Evolutionary conservation across 2,113 vertebrate species (phyloP).

Genomic region (Eleginops maclovinus): DNA sequence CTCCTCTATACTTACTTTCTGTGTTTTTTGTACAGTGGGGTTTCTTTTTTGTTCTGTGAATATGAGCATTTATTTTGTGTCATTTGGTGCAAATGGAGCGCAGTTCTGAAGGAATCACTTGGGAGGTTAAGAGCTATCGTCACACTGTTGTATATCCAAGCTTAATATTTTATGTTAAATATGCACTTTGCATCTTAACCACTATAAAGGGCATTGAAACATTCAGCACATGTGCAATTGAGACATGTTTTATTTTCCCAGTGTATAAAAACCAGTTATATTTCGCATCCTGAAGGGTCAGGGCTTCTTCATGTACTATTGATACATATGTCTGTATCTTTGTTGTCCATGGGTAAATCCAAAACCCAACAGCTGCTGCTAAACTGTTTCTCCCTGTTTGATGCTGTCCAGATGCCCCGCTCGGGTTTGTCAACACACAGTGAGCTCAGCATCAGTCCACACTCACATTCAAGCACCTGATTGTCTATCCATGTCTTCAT

Average conservation of each 20-base stretch:
- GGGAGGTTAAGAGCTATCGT: slow-evolving; percentile 72
- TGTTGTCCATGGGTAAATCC: slow-evolving; percentile 75
- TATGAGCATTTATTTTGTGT: slow-evolving; percentile 58
- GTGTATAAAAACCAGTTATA: slow-evolving; percentile 67
- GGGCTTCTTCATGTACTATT: slow-evolving; percentile 71
- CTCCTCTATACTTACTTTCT: slow-evolving; percentile 59
- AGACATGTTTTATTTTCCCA: slow-evolving; percentile 72
- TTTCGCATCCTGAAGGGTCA: slow-evolving; percentile 64
- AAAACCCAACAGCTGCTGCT: slow-evolving; percentile 82
- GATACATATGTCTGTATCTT: slow-evolving; percentile 72
- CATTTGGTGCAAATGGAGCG: slow-evolving; percentile 48
- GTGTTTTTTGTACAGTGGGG: slow-evolving; percentile 41
- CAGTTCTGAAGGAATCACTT: slow-evolving; percentile 66
- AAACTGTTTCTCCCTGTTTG: slow-evolving; percentile 73
- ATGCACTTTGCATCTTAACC: slow-evolving; percentile 86
- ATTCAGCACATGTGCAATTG: slow-evolving; percentile 79
- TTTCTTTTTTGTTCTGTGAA: slow-evolving; percentile 71
- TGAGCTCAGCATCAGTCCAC: slow-evolving; percentile 66
- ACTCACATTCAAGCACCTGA: slow-evolving; percentile 48
- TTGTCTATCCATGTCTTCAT: slow-evolving; percentile 56
- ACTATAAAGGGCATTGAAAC: slow-evolving; percentile 87
- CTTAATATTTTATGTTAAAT: slow-evolving; percentile 76
- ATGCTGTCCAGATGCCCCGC: slow-evolving; percentile 63
- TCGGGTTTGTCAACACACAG: slow-evolving; percentile 53
- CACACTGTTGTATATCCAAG: slow-evolving; percentile 76